Percentiles rank a stretch among this genome's conserved stretches.
These are phyloP conservation scores for Cephus runcator DNA, from an alignment of 2,888 invertebrate species.

Conservation along the genomic window DNA sequence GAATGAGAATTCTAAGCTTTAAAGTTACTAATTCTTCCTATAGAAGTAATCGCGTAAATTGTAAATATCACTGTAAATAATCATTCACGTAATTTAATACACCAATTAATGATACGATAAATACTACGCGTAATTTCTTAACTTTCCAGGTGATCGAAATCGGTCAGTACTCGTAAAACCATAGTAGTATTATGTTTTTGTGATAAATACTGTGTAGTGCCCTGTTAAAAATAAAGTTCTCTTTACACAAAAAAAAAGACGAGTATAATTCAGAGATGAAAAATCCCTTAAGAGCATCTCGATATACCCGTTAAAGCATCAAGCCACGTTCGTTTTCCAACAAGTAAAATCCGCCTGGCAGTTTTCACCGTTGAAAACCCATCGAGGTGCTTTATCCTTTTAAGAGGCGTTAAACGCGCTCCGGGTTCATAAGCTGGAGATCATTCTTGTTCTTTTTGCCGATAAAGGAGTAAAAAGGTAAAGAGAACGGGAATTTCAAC, in stretches of 20 bases:
- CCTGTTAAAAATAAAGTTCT: conserved; percentile 38
- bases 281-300: background rate
- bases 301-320: background rate
- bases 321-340: background rate
- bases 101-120: conserved; percentile 1
- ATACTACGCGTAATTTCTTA: background rate
- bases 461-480: conserved; percentile 60
- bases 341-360: conserved; percentile 36
- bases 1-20: background rate
- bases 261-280: background rate
- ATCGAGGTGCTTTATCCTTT: conserved; percentile 55
- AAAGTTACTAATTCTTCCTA: background rate
- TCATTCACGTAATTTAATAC: conserved; percentile 12
- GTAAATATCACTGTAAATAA: conserved; percentile 44
- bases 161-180: conserved; percentile 43
- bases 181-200: conserved; percentile 52
- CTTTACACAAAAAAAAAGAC: conserved; percentile 11
- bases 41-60: background rate
- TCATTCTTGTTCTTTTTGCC: conserved; percentile 59
- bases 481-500: conserved; percentile 60
- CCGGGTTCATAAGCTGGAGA: conserved; percentile 59
- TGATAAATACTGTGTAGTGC: conserved; percentile 51
- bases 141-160: conserved; percentile 14
- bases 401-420: conserved; percentile 61
- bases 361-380: conserved; percentile 40